These are phyloP conservation scores for Temnopleurus reevesii DNA, from an alignment of 53 echinoderm and acorn worm species.

Conservation along the genomic window DNA sequence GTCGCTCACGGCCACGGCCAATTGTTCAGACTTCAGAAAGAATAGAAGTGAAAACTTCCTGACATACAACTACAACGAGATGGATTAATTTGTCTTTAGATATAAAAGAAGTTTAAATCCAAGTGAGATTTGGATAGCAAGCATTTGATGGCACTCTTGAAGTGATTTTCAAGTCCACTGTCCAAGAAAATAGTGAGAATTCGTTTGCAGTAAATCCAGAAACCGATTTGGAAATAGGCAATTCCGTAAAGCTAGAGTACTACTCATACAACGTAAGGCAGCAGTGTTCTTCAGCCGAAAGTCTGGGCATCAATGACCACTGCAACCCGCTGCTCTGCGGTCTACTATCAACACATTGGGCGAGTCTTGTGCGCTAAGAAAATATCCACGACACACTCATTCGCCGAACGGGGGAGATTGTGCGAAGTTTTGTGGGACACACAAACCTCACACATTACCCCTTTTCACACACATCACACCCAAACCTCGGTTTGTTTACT, in stretches of 20 bases:
- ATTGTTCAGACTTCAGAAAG: neutral
- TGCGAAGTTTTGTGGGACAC: neutral
- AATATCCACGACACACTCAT: neutral
- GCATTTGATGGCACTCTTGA: neutral
- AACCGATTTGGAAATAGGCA: neutral
- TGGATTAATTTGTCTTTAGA: neutral
- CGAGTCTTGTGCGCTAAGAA: neutral
- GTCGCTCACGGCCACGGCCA: neutral
- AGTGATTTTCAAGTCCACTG: neutral
- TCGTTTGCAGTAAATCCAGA: neutral
- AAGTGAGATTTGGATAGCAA: neutral
- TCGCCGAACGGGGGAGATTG: neutral
- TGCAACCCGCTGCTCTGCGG: neutral
- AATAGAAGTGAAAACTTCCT: neutral
- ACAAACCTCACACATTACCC: constrained; percentile 21
- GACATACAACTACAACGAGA: neutral
- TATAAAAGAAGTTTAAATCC: neutral
- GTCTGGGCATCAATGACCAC: neutral
- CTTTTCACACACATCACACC: neutral
- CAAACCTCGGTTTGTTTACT: neutral
- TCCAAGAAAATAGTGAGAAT: neutral
- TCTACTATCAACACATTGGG: neutral
- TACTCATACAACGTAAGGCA: neutral
- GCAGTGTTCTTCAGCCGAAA: neutral
- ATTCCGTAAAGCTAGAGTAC: neutral